Evolutionary conservation across 1,140 invertebrate species (phyloP).

Genomic region (Eueides isabella): DNA sequence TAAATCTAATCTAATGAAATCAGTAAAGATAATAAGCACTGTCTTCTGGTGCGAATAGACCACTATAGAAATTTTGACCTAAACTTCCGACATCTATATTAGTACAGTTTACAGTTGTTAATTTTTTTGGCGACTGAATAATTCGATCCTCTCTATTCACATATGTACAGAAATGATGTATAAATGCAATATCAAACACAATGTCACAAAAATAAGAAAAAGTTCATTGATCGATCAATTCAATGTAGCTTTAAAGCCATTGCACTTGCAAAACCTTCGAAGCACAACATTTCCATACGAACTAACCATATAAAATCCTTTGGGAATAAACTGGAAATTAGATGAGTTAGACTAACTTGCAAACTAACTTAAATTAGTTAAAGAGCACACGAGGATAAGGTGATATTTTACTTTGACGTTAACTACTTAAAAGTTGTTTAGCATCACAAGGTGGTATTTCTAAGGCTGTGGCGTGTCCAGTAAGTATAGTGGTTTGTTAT

Average conservation of each 20-base stretch:
- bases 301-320: conserved; percentile 2
- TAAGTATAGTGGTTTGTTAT: not conserved
- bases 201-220: too few relatives aligned
- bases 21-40: too few relatives aligned
- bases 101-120: too few relatives aligned
- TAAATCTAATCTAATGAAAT: too few relatives aligned
- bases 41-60: too few relatives aligned
- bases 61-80: too few relatives aligned
- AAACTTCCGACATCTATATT: too few relatives aligned
- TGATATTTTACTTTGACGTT: conserved; percentile 12
- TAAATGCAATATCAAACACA: too few relatives aligned
- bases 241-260: not conserved
- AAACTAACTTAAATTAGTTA: conserved; percentile 7
- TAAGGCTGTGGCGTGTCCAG: not conserved
- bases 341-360: conserved; percentile 11
- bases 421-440: conserved; percentile 2
- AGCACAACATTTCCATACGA: not conserved
- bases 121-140: too few relatives aligned
- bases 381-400: conserved; percentile 10
- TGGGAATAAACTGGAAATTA: conserved; percentile 7
- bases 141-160: too few relatives aligned
- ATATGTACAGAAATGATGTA: too few relatives aligned
- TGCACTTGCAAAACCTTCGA: not conserved
- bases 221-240: not conserved
- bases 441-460: not conserved